Base-by-base conservation (phyloP, 2,888 invertebrate species). In the Polyploca ridens region DNA sequence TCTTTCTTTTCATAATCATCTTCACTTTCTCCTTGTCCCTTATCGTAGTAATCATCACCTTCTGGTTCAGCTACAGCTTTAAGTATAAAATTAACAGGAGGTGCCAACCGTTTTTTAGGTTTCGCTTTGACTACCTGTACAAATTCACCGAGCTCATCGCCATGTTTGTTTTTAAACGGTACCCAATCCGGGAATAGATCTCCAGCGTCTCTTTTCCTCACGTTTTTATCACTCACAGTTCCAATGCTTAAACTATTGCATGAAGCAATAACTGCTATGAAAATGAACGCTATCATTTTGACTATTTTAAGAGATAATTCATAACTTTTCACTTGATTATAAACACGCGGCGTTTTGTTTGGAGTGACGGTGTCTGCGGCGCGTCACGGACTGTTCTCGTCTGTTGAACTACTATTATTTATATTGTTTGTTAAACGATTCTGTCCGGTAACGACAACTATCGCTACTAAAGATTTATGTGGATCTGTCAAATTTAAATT, bases 371-470 rank as follows among this genome's bases (percentile, higher is more conserved):
- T 73, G 77, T 67, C 78, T 77, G 75, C 87, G 84, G 81, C 90
- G 85, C 87, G 87, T 77, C 74, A 77, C 76, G 74, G 81, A 93
- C 93, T 93, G 91, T 81, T 83, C 77, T 78, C 82, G 74, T 77
- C 83, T 77, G 79, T 83, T 74, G 80, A 78, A 82, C 82, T 81
- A 90, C 90, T 89, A 90, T 91, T 91, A 93, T 93, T 94, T 93
- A 94, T 94, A 94, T 91, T 93, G 91, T 93, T 92, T 90, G 81
- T 76, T 85, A 90, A 91, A 87, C 89, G 82, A 88, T 91, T 88
- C 85, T 85, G 81, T 83, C 76, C 83, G 87, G 82, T 82, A 76
- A 75, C 76, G 76, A 76, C 78, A 78, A 71, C 71, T 69, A 72
- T 66, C 19, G 69, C 59, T 67, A 64, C 62, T 83, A 73, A 72